These are phyloP conservation scores for Drosophila mojavensis DNA, from an alignment of 1,140 invertebrate species.

Conservation along the genomic window DNA sequence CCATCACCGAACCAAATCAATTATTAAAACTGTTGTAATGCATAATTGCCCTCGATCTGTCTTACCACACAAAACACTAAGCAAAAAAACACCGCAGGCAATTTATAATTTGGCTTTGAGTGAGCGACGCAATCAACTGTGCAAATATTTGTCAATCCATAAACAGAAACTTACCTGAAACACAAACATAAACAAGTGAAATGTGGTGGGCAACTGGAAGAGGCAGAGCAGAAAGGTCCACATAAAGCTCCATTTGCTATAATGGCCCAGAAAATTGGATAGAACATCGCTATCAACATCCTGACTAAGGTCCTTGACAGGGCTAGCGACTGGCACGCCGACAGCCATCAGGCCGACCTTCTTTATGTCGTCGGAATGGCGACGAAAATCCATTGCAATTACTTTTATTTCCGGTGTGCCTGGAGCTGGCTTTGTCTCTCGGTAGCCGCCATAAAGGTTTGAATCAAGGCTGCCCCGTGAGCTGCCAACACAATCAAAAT, in stretches of 20 bases:
- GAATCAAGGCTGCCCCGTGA: constrained; percentile 72
- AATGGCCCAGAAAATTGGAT: constrained; percentile 88
- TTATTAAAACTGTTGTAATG: constrained; percentile 19
- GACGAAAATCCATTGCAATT: constrained; percentile 79
- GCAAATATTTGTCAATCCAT: constrained; percentile 67
- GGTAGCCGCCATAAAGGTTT: constrained; percentile 80
- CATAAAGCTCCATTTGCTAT: constrained; percentile 89
- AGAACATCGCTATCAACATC: constrained; percentile 86
- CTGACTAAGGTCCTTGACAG: constrained; percentile 81
- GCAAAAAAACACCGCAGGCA: constrained; percentile 9
- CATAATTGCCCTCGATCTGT: constrained; percentile 31
- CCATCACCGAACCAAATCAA: constrained; percentile 31
- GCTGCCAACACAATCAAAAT: constrained; percentile 66
- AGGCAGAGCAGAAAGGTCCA: constrained; percentile 88
- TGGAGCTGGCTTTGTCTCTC: constrained; percentile 68
- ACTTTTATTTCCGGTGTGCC: constrained; percentile 82
- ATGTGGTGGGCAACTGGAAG: constrained; percentile 84
- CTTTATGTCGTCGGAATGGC: constrained; percentile 77
- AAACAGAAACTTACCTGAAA: constrained; percentile 79
- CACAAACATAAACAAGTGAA: constrained; percentile 82
- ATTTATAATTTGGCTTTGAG: constrained; percentile 36
- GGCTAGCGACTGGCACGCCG: not conserved
- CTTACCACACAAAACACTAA: constrained; percentile 17
- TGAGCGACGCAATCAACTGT: constrained; percentile 59
- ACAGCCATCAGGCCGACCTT: constrained; percentile 40